Evolutionary conservation across 2,888 invertebrate genomes (phyloP).

Genomic region (Drosophila peninsularis): DNA sequence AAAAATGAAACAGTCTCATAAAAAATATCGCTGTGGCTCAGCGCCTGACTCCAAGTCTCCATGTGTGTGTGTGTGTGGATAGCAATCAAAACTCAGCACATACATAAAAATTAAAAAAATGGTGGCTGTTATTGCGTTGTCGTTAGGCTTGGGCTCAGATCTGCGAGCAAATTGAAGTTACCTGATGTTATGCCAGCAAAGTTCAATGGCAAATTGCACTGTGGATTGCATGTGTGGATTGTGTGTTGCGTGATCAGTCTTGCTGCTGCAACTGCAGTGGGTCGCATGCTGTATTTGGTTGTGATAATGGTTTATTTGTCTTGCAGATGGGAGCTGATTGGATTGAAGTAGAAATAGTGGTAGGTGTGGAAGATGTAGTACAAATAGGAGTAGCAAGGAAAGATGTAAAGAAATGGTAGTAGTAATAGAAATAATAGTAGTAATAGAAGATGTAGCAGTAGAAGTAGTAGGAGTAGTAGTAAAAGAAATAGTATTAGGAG

Average conservation of each 20-base stretch:
- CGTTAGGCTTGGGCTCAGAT: conserved; percentile 52
- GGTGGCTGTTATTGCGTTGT: conserved; percentile 62
- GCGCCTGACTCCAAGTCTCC: conserved; percentile 22
- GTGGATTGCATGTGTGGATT: conserved; percentile 51
- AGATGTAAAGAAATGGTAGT: not conserved
- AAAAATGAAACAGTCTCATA: conserved; percentile 77
- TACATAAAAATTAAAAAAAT: conserved; percentile 56
- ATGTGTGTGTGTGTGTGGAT: conserved; percentile 25
- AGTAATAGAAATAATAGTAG: not conserved
- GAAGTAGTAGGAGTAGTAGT: not conserved
- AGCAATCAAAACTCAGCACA: conserved; percentile 55
- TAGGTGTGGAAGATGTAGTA: not conserved
- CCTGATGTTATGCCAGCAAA: conserved; percentile 32
- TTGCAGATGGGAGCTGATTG: not conserved
- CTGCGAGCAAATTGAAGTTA: conserved; percentile 42
- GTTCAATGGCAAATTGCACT: conserved; percentile 56
- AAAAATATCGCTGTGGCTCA: conserved; percentile 60
- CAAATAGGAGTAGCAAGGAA: not conserved
- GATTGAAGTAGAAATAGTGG: not conserved
- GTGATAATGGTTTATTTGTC: not conserved
- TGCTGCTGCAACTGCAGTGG: not conserved
- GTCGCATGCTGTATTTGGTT: not conserved
- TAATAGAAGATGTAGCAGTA: not conserved
- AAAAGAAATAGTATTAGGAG: not conserved
- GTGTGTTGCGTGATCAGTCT: conserved; percentile 39